Base-by-base conservation (phyloP, 2,888 invertebrate species). In the Synergus laeviventris region DNA sequence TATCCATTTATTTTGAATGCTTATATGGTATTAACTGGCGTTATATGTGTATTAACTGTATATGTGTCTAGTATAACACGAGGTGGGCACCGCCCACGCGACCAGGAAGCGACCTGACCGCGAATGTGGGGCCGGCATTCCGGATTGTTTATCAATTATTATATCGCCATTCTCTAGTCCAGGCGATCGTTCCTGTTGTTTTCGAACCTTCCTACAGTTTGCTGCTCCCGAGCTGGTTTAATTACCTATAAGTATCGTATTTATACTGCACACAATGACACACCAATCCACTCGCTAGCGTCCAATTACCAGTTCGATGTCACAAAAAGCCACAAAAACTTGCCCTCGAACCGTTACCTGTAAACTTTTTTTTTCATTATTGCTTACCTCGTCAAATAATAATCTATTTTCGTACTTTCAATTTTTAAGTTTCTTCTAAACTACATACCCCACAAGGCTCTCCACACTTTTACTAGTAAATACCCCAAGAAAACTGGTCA, bases 81-180 rank as follows among this genome's bases (percentile, higher is more conserved):
- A 77, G 79, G 77, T 81, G 79, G 81, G 66, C 73, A 77, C 81
- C 84, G 84, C 85, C 86, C 84, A 85, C 86, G 79, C 81, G 79
- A 85, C 81, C 84, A 84, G 83, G 85, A 85, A 84, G 82, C 77
- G 77, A 79, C 77, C 54, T 70, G 76, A 70, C 74, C 39, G 31
- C 73, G 75, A 79, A 79, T 73, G 76, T 76, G 73, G 77, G 76
- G 81, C 78, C 79, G 56, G 78, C 82, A 83, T 82, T 83, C 83
- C 84, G 81, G 83, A 82, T 84, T 84, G 85, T 84, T 86, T 86
- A 86, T 85, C 85, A 84, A 86, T 85, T 85, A 84, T 83, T 81
- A 82, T 82, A 80, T 83, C 81, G 81, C 81, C 73, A 74, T 79
- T 76, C 76, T 74, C 64, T 70, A 54, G 66, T 49, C 64, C 56